Evolutionary conservation across 2,113 vertebrate species (phyloP).

Genomic region (Turnix velox): DNA sequence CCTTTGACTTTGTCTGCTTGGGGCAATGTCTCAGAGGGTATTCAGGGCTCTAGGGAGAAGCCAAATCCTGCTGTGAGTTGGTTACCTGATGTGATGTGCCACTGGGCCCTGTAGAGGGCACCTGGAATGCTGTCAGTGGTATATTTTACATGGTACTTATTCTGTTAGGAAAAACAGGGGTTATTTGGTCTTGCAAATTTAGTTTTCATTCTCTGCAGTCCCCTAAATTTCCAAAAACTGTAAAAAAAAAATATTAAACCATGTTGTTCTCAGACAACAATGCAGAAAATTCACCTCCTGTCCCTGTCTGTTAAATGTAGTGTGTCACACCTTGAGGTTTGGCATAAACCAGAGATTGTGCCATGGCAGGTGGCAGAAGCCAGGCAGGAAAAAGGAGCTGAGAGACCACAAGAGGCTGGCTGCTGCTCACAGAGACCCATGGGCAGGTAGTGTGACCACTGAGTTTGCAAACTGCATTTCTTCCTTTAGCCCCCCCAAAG

Average conservation of each 20-base stretch:
- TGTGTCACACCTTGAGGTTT: slow-evolving; percentile 12
- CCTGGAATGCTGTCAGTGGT: background rate
- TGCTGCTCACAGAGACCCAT: background rate
- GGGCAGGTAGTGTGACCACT: background rate
- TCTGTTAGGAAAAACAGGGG: background rate
- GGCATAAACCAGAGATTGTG: background rate
- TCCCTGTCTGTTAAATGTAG: background rate
- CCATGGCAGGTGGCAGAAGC: background rate
- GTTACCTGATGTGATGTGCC: background rate
- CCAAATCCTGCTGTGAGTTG: background rate
- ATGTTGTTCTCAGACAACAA: background rate
- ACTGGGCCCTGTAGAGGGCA: background rate
- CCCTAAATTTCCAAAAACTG: background rate
- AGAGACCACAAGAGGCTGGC: background rate
- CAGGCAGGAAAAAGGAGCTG: background rate
- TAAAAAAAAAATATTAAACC: background rate
- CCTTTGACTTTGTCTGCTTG: background rate
- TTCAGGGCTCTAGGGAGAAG: background rate
- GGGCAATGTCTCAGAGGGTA: background rate
- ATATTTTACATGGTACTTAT: background rate
- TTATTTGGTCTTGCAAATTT: background rate
- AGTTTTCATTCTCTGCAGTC: background rate
- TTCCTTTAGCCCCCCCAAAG: background rate
- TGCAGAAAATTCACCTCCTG: background rate
- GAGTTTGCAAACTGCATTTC: background rate